Percentiles rank a stretch among this genome's conserved stretches.
Evolutionary conservation across 2,113 vertebrate genomes (phyloP).

Genomic region (Colius striatus): DNA sequence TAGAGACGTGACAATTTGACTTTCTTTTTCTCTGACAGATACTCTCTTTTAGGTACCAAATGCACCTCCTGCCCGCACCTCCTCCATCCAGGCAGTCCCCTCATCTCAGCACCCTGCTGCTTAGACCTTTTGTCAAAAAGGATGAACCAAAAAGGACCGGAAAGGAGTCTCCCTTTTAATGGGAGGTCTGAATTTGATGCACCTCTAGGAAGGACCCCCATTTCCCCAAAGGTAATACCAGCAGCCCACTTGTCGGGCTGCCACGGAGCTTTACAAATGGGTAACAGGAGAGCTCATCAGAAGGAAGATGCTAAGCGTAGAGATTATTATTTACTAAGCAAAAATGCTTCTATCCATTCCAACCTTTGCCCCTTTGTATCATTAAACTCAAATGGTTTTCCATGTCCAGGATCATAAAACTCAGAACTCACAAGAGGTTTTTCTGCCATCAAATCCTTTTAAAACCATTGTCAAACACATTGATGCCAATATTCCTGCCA

Average conservation of each 20-base stretch:
- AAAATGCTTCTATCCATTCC: neutral
- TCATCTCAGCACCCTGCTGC: neutral
- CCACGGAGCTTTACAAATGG: neutral
- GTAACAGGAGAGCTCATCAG: neutral
- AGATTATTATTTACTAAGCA: conserved; percentile 25
- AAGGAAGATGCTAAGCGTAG: neutral
- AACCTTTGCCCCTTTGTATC: neutral
- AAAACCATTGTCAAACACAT: conserved; percentile 36
- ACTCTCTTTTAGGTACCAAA: neutral
- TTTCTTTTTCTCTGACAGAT: neutral
- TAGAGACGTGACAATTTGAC: neutral
- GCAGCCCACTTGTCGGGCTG: neutral
- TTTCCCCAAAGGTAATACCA: neutral
- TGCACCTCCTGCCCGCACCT: neutral
- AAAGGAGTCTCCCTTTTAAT: neutral
- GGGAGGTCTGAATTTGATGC: neutral
- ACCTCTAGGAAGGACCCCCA: neutral
- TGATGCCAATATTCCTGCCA: conserved; percentile 49
- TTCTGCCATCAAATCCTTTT: conserved; percentile 41
- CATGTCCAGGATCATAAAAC: neutral
- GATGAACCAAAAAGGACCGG: neutral
- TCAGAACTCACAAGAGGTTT: conserved; percentile 38
- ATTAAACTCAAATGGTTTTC: conserved; percentile 25
- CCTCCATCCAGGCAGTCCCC: neutral
- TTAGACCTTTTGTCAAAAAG: neutral